Evolutionary conservation across 2,888 invertebrate genomes (phyloP).

Genomic region (Epinotia ramella): DNA sequence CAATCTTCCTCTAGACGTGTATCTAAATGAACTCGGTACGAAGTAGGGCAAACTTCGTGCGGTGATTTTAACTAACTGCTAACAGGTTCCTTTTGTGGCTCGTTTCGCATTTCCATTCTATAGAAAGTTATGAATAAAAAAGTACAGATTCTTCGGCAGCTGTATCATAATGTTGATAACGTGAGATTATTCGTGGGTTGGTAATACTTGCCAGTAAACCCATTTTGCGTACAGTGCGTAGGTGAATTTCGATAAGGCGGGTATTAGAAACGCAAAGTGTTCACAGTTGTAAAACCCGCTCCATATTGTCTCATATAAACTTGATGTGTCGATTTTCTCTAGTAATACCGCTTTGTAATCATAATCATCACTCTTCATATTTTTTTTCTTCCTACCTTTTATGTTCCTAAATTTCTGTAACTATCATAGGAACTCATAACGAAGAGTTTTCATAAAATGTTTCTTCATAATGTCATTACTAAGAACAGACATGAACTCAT

Average conservation of each 20-base stretch:
- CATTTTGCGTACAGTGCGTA: background rate
- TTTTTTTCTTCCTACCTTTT: no score
- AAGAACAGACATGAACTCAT: no score
- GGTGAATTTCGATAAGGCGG: background rate
- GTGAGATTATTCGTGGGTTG: constrained; percentile 50
- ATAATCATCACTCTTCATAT: no score
- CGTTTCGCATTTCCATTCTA: constrained; percentile 57
- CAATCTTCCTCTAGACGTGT: constrained; percentile 44
- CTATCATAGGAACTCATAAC: no score
- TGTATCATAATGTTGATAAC: constrained; percentile 51
- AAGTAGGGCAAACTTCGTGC: constrained; percentile 55
- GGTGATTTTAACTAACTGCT: constrained; percentile 52
- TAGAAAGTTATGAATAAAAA: constrained; percentile 50
- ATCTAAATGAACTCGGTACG: constrained; percentile 49
- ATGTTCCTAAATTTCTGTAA: no score
- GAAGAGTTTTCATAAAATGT: no score
- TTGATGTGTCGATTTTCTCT: no score
- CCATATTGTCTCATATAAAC: no score
- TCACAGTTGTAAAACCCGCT: background rate
- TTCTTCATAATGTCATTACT: no score
- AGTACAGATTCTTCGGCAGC: constrained; percentile 49
- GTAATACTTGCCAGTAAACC: constrained; percentile 28
- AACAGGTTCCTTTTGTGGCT: constrained; percentile 55
- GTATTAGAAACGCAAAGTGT: background rate
- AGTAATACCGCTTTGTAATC: no score